These are phyloP conservation scores for Pseudomyrmex sp. DNA, from an alignment of 1,140 invertebrate species.

Conservation along the genomic window DNA sequence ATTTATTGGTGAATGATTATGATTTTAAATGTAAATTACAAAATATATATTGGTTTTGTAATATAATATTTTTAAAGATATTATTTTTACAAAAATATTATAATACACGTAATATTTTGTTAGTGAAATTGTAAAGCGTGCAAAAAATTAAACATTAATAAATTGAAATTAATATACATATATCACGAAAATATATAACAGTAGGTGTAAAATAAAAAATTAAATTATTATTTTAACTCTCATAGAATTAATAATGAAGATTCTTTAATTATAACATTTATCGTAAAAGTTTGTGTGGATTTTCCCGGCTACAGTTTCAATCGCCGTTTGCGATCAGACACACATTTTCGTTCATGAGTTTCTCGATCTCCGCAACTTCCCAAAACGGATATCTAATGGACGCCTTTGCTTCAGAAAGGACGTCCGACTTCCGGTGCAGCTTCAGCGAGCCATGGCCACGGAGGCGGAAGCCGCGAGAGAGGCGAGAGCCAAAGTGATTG, in stretches of 20 bases:
- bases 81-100: too few relatives aligned
- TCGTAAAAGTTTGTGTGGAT: not conserved
- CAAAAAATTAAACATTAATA: too few relatives aligned
- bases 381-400: slow-evolving; percentile 60
- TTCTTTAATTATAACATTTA: not conserved
- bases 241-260: not conserved
- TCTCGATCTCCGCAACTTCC: not conserved
- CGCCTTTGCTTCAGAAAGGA: slow-evolving; percentile 90
- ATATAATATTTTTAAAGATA: too few relatives aligned
- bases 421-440: slow-evolving; percentile 94
- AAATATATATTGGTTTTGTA: too few relatives aligned
- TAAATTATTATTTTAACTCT: not conserved
- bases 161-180: too few relatives aligned
- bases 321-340: not conserved
- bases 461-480: slow-evolving; percentile 95
- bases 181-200: too few relatives aligned
- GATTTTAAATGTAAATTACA: too few relatives aligned
- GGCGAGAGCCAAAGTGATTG: slow-evolving; percentile 90
- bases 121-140: too few relatives aligned
- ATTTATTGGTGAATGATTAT: too few relatives aligned
- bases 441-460: slow-evolving; percentile 95
- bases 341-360: slow-evolving; percentile 16
- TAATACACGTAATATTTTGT: too few relatives aligned
- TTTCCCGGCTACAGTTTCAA: not conserved
- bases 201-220: too few relatives aligned